Evolutionary conservation across 2,113 vertebrate species (phyloP).

Genomic region (Pterophyllum scalare): DNA sequence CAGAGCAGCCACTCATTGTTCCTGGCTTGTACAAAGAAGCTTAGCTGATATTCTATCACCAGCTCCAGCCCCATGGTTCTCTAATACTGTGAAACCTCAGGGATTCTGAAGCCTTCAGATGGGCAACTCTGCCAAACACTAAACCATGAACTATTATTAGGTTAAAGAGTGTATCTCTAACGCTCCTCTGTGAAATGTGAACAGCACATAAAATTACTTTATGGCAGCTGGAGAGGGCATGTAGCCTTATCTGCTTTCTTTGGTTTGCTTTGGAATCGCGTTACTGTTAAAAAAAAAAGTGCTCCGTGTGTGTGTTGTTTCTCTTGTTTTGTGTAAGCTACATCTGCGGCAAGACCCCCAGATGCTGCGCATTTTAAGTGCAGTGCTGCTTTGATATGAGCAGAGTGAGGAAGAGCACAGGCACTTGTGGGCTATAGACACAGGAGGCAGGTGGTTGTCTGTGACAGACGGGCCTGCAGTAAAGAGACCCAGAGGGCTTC

Average conservation of each 20-base stretch:
- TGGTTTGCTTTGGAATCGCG: conserved; percentile 14
- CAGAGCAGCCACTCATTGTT: conserved; percentile 67
- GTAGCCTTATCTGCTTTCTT: conserved; percentile 7
- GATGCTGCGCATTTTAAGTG: conserved; percentile 36
- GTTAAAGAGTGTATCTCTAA: conserved; percentile 38
- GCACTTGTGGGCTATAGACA: conserved; percentile 64
- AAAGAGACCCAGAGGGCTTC: conserved; percentile 74
- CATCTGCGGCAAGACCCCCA: conserved; percentile 58
- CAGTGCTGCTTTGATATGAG: conserved; percentile 63
- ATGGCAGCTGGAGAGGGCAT: neutral
- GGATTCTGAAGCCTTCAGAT: conserved; percentile 41
- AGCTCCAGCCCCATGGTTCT: conserved; percentile 24
- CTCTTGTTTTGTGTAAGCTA: conserved; percentile 31
- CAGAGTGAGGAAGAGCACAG: conserved; percentile 42
- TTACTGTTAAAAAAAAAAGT: conserved; percentile 42
- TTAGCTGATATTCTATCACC: conserved; percentile 30
- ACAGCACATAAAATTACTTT: conserved; percentile 17
- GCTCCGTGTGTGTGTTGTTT: conserved; percentile 24
- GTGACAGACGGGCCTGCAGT: conserved; percentile 70
- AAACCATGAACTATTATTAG: conserved; percentile 55
- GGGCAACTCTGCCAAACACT: conserved; percentile 42
- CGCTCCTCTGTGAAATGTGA: conserved; percentile 10
- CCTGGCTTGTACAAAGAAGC: conserved; percentile 49
- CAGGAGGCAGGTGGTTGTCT: conserved; percentile 71
- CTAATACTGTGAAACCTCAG: conserved; percentile 40